Base-by-base conservation (phyloP, 1,140 invertebrate genomes). In the Drosophila bipectinata region DNA sequence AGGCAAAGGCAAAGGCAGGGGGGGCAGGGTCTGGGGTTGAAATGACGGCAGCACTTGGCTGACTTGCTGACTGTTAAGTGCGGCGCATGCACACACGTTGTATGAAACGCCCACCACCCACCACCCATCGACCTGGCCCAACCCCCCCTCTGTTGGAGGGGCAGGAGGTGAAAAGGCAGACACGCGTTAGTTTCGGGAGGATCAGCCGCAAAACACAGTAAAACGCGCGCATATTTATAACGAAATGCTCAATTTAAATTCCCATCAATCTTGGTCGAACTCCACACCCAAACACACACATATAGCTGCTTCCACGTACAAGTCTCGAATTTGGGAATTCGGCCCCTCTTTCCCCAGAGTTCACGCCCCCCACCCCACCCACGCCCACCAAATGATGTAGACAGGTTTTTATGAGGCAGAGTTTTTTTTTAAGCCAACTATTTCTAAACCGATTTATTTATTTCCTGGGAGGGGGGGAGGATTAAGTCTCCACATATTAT, bases 161-260 rank as follows among this genome's bases (percentile, higher is more conserved):
- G 21, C 21, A 21, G 21, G 21, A 21, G 21, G 21, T 21, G 15
- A 14, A n/a, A n/a, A 24, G 37, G 12, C 7, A 15, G 14, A 12
- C 60, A 39, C 45, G n/a, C 8, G 12, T 52, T 72, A 76, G 73
- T 76, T 76, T 76, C 9, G 62, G 60, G 14, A 28, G 59, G 63
- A 61, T 77, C 67, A 74, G 76, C 83, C 79, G 79, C 84, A 87
- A 81, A 85, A 85, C 68, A 83, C 67, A 85, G 87, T 90, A 75
- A 85, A 85, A 85, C 72, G 85, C 78, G 85, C 78, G 75, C 74
- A 87, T 90, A 90, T 90, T 90, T 90, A 90, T 87, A 90, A 81
- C 87, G 75, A 85, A 90, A 90, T 90, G 85, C 78, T 82, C 81
- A 90, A 90, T 90, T 90, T 87, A 88, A 88, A 88, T 88, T 88